Base-by-base conservation (phyloP, 1,140 invertebrate genomes). In the Diploscapter pachys region DNA sequence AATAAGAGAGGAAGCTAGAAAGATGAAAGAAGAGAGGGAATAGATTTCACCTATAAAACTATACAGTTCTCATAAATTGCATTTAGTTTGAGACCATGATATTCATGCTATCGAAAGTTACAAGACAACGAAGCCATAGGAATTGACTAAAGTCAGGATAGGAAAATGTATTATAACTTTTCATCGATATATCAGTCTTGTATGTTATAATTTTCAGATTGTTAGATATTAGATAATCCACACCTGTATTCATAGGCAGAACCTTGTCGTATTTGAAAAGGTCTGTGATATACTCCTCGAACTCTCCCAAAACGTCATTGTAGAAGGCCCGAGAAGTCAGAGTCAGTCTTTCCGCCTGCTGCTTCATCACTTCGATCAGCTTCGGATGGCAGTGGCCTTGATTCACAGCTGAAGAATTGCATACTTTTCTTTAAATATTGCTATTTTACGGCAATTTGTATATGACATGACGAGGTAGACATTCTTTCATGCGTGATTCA, bases 361-460 rank as follows among this genome's bases (percentile, higher is more conserved):
- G 89, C 56, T 90, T 88, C 9, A 99, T 86, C 0, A 92, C 92
- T 68, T 90, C 88, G 5, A 98, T 86, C 71, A 99, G 96, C 83
- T 92, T 92, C 0, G 96, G 96, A 87, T 99, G 96, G 82, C 95
- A 96, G 85, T 99, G 96, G 0, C 96, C 96, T 86, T 98, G 96
- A 88, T 99, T 99, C 3, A 98, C 93, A 0, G 96, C 94, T 64
- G 94, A 31, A 31, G 31, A 31, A 31, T 31, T 31, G 31, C 31
- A 31, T 31, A 31, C 31, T 31, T 31, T 31, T 31, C 31, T 31
- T 31, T 31, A 31, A 31, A 31, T 31, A 31, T 31, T 31, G 31
- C 31, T 31, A 31, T 31, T 31, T 31, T 1, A 31, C 31, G 31
- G 31, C 31, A 31, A 1, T 31, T 31, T 31, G 31, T 31, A 31